Evolutionary conservation across 2,888 invertebrate species (phyloP).

Genomic region (Troglohyphantes excavatus): DNA sequence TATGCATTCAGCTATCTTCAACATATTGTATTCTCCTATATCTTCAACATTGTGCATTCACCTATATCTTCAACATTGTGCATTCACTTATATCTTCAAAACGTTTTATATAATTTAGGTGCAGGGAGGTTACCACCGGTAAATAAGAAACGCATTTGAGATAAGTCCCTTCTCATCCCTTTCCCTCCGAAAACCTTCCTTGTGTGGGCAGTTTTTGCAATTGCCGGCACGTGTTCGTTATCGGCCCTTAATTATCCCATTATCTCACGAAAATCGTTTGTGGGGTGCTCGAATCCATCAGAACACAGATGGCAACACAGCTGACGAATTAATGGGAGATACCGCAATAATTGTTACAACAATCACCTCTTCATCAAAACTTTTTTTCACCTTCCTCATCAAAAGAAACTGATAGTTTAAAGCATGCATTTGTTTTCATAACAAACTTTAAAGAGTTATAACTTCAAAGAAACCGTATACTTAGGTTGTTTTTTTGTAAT

Average conservation of each 20-base stretch:
- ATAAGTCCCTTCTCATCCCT: slow-evolving; percentile 23
- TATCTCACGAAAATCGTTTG: slow-evolving; percentile 65
- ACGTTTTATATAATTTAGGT: too few relatives aligned
- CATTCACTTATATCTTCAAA: too few relatives aligned
- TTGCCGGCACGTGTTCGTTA: slow-evolving; percentile 68
- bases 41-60: too few relatives aligned
- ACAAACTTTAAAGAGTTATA: too few relatives aligned
- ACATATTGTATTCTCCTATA: too few relatives aligned
- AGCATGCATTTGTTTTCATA: too few relatives aligned
- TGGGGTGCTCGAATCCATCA: slow-evolving; percentile 56
- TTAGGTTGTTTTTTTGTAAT: too few relatives aligned
- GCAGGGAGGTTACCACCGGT: not conserved
- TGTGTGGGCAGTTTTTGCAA: slow-evolving; percentile 69
- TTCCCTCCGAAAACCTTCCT: slow-evolving; percentile 36
- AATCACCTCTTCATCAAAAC: not conserved
- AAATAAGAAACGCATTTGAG: slow-evolving; percentile 11
- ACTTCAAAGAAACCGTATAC: too few relatives aligned
- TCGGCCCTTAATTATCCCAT: slow-evolving; percentile 74
- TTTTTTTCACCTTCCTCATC: not conserved
- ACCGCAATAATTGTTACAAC: slow-evolving; percentile 47
- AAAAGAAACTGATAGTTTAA: not conserved
- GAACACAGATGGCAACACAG: slow-evolving; percentile 68
- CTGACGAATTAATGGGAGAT: slow-evolving; percentile 67
- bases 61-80: too few relatives aligned
- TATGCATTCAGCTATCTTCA: too few relatives aligned